Percentiles rank a stretch among this genome's conserved stretches.
phyloP scores from a whole-genome alignment of 92 coral and sea anemone genomes.

The Diadumene lineata region DNA sequence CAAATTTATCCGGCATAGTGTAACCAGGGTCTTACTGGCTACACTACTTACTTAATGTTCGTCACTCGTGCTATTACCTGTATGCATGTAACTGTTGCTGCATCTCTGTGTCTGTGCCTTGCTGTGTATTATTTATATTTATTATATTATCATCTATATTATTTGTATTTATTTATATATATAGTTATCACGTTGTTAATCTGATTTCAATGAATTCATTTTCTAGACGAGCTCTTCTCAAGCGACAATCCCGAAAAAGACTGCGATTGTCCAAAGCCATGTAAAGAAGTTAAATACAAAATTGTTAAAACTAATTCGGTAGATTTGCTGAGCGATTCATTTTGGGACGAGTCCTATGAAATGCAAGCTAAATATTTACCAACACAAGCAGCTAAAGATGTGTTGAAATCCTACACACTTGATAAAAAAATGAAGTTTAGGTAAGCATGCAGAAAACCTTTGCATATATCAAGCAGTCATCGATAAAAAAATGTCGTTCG shows the following conservation, averaged over 20 bases:
- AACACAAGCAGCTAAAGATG: no score
- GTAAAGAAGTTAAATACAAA: neutral
- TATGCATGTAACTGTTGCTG: neutral
- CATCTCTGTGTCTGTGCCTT: no score
- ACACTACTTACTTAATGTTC: neutral
- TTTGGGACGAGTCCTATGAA: neutral
- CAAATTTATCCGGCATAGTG: no score
- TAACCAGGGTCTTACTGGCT: no score
- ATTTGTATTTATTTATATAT: neutral
- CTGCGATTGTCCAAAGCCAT: neutral
- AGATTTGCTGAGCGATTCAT: neutral
- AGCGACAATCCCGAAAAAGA: neutral
- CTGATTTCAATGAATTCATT: neutral
- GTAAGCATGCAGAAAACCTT: no score
- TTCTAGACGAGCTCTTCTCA: neutral
- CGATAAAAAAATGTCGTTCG: no score
- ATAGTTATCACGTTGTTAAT: neutral
- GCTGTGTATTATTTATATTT: no score
- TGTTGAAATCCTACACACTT: no score
- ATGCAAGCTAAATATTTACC: neutral
- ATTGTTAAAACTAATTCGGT: neutral
- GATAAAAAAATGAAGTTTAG: no score
- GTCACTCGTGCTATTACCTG: neutral
- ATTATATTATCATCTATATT: no score
- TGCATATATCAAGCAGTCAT: no score